Evolutionary conservation across 2,888 invertebrate species (phyloP).

Genomic region (Ectemnius continuus): DNA sequence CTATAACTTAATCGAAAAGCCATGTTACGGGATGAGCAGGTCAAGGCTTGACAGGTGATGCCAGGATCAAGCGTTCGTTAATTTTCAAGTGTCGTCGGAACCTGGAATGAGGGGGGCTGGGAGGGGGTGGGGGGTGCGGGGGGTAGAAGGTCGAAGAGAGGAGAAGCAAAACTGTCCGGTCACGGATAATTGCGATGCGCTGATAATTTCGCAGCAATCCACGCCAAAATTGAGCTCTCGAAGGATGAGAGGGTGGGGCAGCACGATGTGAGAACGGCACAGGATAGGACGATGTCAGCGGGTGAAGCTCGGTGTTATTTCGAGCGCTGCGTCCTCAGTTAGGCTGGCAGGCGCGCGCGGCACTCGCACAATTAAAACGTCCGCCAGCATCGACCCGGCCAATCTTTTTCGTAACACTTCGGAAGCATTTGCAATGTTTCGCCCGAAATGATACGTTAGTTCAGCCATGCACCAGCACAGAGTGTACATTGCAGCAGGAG

Average conservation of each 20-base stretch:
- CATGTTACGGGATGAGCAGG: slow-evolving; percentile 7
- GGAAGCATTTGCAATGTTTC: slow-evolving; percentile 3
- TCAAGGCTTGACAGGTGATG: not conserved
- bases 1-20: slow-evolving; percentile 41
- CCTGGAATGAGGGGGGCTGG: not conserved
- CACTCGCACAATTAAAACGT: not conserved
- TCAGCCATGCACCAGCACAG: not conserved
- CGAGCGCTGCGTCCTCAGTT: not conserved
- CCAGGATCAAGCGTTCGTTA: not conserved
- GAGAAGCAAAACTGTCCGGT: not conserved
- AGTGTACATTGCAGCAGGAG: not conserved
- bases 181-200: not conserved
- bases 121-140: no score
- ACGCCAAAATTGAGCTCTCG: not conserved
- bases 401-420: not conserved
- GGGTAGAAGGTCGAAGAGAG: no score
- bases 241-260: no score
- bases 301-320: not conserved
- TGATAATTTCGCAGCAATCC: not conserved
- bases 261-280: no score
- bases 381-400: not conserved
- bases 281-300: slow-evolving; percentile 1
- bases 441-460: not conserved
- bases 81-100: not conserved
- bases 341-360: not conserved